Conservation (phyloP, 37 sponge, comb jelly and placozoan genomes). For the Geodia barretti region DNA sequence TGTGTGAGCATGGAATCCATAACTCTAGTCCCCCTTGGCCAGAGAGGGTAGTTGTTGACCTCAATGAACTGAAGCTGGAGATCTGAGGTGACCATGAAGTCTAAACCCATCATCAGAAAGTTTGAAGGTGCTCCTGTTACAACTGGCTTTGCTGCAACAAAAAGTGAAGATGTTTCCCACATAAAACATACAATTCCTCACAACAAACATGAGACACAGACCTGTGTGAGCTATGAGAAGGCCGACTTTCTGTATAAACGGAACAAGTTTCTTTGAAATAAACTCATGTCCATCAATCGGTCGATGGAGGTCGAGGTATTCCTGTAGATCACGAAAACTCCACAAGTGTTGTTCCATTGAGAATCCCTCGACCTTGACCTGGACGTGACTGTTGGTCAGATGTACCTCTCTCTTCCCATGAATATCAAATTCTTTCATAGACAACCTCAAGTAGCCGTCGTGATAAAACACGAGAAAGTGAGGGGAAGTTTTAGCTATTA, state of each 20-base stretch:
- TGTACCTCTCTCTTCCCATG: slow-evolving; percentile 47
- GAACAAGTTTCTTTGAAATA: slow-evolving; percentile 47
- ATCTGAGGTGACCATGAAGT: slow-evolving; percentile 72
- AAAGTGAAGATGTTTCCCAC: not conserved
- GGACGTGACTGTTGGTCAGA: slow-evolving; percentile 88
- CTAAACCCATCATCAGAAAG: slow-evolving; percentile 80
- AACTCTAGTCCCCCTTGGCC: slow-evolving; percentile 59
- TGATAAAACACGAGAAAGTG: slow-evolving; percentile 77
- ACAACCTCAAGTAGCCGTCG: slow-evolving; percentile 78
- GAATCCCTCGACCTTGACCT: slow-evolving; percentile 26
- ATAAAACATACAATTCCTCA: not conserved
- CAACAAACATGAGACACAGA: slow-evolving; percentile 18
- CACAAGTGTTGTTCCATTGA: slow-evolving; percentile 74
- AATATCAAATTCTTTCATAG: slow-evolving; percentile 52
- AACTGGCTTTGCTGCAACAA: slow-evolving; percentile 11
- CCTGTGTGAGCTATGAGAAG: slow-evolving; percentile 70
- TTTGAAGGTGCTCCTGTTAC: slow-evolving; percentile 35
- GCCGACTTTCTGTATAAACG: slow-evolving; percentile 74
- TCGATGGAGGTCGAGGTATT: slow-evolving; percentile 49
- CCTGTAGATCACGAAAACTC: slow-evolving; percentile 73
- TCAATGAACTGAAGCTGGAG: slow-evolving; percentile 81
- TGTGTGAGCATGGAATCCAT: slow-evolving; percentile 31
- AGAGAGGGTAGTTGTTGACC: slow-evolving; percentile 90
- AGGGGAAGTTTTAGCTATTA: slow-evolving; percentile 78
- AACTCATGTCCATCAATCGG: slow-evolving; percentile 65